These are phyloP conservation scores for Polypedilum vanderplanki DNA, from an alignment of 1,140 invertebrate genomes.

Conservation along the genomic window DNA sequence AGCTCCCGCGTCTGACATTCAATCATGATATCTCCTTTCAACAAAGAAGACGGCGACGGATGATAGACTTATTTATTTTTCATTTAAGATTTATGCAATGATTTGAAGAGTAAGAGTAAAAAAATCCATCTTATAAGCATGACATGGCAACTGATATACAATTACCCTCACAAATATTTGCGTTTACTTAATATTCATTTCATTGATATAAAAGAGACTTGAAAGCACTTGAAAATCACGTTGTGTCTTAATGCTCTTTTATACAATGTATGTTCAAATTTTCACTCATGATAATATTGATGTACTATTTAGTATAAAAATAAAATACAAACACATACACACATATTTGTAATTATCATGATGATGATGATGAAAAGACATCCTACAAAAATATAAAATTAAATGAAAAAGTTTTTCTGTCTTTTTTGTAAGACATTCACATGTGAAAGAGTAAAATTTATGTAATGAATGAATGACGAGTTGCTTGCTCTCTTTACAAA, in stretches of 20 bases:
- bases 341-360: too few relatives aligned
- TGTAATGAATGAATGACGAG: not conserved
- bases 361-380: too few relatives aligned
- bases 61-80: slow-evolving; percentile 20
- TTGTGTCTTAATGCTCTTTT: not conserved
- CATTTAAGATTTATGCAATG: not conserved
- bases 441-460: too few relatives aligned
- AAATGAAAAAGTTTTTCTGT: too few relatives aligned
- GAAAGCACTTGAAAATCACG: slow-evolving; percentile 16
- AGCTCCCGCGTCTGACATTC: not conserved
- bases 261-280: too few relatives aligned
- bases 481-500: not conserved
- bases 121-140: slow-evolving; percentile 1
- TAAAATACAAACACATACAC: too few relatives aligned
- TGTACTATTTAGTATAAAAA: too few relatives aligned
- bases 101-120: not conserved
- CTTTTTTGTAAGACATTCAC: too few relatives aligned
- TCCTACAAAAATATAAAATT: too few relatives aligned
- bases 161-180: slow-evolving; percentile 17
- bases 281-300: too few relatives aligned
- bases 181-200: slow-evolving; percentile 22
- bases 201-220: not conserved
- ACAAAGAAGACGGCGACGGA: not conserved
- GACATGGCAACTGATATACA: slow-evolving; percentile 25
- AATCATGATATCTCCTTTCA: not conserved